Conservation (phyloP, 1,140 invertebrate genomes). For the Sinella curviseta region DNA sequence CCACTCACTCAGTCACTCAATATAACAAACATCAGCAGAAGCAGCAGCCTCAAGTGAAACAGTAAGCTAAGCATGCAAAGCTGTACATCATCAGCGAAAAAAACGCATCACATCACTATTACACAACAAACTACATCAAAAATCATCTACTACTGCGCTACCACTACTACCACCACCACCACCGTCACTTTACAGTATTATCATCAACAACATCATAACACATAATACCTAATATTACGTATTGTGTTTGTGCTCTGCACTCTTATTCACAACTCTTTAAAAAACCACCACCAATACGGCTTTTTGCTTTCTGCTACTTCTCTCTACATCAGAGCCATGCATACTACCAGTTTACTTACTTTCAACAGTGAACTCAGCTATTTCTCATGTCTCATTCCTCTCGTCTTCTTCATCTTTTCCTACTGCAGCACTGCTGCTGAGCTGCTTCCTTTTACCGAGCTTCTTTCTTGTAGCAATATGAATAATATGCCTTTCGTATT, state of each 20-base stretch:
- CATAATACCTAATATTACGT: conserved; percentile 8
- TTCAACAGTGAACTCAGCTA: too few relatives aligned
- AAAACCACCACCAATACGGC: not conserved
- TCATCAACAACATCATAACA: not conserved
- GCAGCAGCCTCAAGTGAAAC: not conserved
- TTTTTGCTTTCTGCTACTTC: not conserved
- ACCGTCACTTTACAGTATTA: not conserved
- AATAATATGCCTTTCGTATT: conserved; percentile 13
- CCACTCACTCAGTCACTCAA: conserved; percentile 21
- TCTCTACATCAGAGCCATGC: too few relatives aligned
- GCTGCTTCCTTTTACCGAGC: not conserved
- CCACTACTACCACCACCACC: not conserved
- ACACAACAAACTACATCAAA: conserved; percentile 14
- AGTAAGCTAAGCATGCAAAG: not conserved
- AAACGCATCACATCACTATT: conserved; percentile 7
- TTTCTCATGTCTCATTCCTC: not conserved
- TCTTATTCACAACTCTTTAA: conserved; percentile 9
- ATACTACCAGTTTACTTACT: too few relatives aligned
- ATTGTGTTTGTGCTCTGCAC: conserved; percentile 17
- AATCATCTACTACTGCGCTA: not conserved
- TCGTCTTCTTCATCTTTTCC: too few relatives aligned
- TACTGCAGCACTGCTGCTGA: not conserved
- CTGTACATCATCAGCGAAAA: not conserved
- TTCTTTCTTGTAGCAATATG: not conserved
- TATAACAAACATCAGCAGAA: conserved; percentile 11